Evolutionary conservation across 2,888 invertebrate species (phyloP), one percentile per base, ranked within the genome.

Genomic region (Leptinotarsa juncta): DNA sequence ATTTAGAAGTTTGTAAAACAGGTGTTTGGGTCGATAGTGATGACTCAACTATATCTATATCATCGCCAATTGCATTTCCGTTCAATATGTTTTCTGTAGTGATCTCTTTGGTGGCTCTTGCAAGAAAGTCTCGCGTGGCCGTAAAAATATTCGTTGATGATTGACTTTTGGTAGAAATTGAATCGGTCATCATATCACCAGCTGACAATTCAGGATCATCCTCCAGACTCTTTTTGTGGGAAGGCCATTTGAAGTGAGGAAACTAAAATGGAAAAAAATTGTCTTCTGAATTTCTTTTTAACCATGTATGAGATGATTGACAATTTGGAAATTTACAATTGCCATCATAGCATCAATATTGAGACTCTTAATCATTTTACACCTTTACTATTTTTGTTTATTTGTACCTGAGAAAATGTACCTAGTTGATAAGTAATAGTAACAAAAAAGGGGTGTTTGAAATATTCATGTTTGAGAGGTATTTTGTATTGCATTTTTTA

Each of bases 201-300:
- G 18, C 20, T 57, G 20, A 7, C 10, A 23, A 2, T 15, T 20
- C 15, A 20, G 23, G 15, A 23, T 23, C 57, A 15, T 20, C 57
- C 23, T 57, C 57, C 23, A 57, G 62, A 62, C 4, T 32, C 42
- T 32, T 32, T 62, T n/a, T 62, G 7, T 62, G 26, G 42, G 62
- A 16, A 32, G 62, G 62, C 26, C 26, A 62, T 7, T 15, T 32
- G 32, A 62, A 70, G n/a, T 57, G 57, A 23, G 69, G 49, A 49
- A n/a, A 20, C 69, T 69, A 23, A 60, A 69, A 69, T 18, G 16
- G 42, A 20, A 23, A 32, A 53, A 50, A 20, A 32, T n/a, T 7
- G 53, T 50, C 18, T 16, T 50, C 10, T 53, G 10, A 42, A 10
- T 42, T 42, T 42, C 3, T 42, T 10, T 42, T 42, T 10, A 42